Conservation (phyloP, 2,797 vertebrate genomes). For the Syngnathus acus region DNA sequence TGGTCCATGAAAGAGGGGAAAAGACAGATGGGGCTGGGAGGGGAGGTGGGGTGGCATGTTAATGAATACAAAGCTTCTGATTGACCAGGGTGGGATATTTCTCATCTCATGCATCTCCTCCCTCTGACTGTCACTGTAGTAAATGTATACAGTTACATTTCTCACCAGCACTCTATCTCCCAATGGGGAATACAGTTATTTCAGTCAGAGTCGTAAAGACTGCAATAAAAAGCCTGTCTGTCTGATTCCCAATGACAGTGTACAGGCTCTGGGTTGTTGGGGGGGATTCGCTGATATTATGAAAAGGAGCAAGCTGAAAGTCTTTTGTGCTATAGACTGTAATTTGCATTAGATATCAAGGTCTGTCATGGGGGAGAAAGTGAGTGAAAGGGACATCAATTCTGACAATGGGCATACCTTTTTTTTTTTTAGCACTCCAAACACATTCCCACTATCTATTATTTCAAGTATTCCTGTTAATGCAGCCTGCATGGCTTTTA, state of each 20-base stretch:
- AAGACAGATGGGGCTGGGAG: conserved; percentile 23
- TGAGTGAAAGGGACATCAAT: conserved; percentile 34
- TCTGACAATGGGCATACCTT: conserved; percentile 15
- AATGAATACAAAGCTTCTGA: conserved; percentile 34
- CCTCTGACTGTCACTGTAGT: conserved; percentile 36
- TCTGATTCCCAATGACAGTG: conserved; percentile 61
- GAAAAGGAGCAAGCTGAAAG: conserved; percentile 43
- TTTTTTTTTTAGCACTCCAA: conserved; percentile 12
- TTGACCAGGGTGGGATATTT: conserved; percentile 47
- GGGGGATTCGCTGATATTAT: conserved; percentile 33
- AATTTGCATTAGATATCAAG: conserved; percentile 49
- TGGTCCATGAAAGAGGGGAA: conserved; percentile 23
- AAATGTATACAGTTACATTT: conserved; percentile 63
- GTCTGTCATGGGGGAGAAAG: conserved; percentile 27
- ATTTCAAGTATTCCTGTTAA: conserved; percentile 57
- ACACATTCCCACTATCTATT: conserved; percentile 13
- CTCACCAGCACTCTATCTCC: conserved; percentile 45
- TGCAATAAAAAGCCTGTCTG: conserved; percentile 57
- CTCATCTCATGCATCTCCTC: conserved; percentile 27
- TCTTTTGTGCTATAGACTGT: conserved; percentile 39
- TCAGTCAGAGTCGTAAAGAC: conserved; percentile 59
- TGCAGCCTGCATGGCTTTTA: conserved; percentile 72
- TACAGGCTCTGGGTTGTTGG: conserved; percentile 43
- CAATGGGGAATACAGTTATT: conserved; percentile 62
- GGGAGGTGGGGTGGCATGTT: conserved; percentile 2